Evolutionary conservation across 92 coral and sea anemone genomes (phyloP).

Genomic region (Porites evermanni): DNA sequence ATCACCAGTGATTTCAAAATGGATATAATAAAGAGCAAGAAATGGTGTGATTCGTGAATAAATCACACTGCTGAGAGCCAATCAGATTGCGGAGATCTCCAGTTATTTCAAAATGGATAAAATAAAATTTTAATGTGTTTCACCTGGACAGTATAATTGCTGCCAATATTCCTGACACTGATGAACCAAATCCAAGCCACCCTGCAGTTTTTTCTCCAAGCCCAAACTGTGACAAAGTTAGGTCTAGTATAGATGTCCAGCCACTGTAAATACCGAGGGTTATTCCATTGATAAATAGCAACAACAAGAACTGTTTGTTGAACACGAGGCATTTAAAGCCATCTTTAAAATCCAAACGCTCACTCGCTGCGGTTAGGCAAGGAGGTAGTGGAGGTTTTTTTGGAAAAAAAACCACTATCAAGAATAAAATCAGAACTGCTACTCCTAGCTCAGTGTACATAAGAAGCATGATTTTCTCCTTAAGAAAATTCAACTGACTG

Average conservation of each 20-base stretch:
- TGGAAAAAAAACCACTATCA: slow-evolving; percentile 78
- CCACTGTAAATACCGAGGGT: slow-evolving; percentile 88
- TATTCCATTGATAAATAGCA: slow-evolving; percentile 79
- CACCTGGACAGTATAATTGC: slow-evolving; percentile 90
- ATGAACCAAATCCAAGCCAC: slow-evolving; percentile 93
- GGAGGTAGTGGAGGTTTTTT: slow-evolving; percentile 86
- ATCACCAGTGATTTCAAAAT: too few relatives aligned
- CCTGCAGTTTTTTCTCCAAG: slow-evolving; percentile 82
- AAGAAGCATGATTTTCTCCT: slow-evolving; percentile 69
- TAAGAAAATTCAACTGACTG: slow-evolving; percentile 50
- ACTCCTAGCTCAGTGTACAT: slow-evolving; percentile 87
- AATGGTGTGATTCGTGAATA: too few relatives aligned
- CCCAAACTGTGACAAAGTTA: slow-evolving; percentile 83
- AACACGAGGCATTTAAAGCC: slow-evolving; percentile 71
- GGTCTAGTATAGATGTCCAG: slow-evolving; percentile 86
- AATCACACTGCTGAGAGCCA: too few relatives aligned
- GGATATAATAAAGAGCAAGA: too few relatives aligned
- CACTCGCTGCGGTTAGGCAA: slow-evolving; percentile 86
- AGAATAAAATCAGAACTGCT: slow-evolving; percentile 64
- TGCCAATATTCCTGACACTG: slow-evolving; percentile 80
- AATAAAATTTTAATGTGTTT: slow-evolving; percentile 5
- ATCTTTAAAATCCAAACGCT: slow-evolving; percentile 81
- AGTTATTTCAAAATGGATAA: background rate
- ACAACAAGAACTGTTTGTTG: slow-evolving; percentile 81
- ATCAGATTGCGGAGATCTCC: too few relatives aligned